phyloP scores from a whole-genome alignment of 1,140 invertebrate species.

The Drosophila tropicalis region DNA sequence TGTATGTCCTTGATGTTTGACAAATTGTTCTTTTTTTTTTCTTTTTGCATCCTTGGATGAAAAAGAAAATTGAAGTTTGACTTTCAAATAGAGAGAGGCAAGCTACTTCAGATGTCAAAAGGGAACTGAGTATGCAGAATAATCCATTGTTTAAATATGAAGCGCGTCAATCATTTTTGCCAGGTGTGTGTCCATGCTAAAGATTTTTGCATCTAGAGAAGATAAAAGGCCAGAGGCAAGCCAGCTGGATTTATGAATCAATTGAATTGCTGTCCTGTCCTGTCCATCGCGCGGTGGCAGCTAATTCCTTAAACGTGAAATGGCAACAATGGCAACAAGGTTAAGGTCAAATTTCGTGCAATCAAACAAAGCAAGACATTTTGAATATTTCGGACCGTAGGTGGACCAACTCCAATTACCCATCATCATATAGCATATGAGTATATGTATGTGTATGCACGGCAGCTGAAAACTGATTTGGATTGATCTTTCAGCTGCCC shows the following conservation, averaged over 20 bases:
- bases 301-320: constrained; percentile 64
- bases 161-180: constrained; percentile 11
- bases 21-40: too few species aligned
- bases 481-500: constrained; percentile 70
- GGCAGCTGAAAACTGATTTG: constrained; percentile 58
- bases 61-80: constrained; percentile 35
- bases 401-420: constrained; percentile 70
- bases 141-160: background rate
- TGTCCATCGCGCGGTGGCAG: constrained; percentile 50
- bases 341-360: constrained; percentile 71
- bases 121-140: background rate
- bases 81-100: constrained; percentile 1
- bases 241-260: constrained; percentile 1
- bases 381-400: constrained; percentile 69
- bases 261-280: constrained; percentile 7
- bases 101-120: constrained; percentile 4
- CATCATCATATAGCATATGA: background rate
- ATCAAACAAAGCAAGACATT: constrained; percentile 60
- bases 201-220: constrained; percentile 4
- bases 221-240: background rate
- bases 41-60: background rate
- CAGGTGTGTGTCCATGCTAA: background rate
- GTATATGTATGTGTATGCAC: background rate
- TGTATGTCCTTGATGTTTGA: too few species aligned
- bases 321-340: constrained; percentile 58